Percentiles rank a stretch among this genome's conserved stretches.
Evolutionary conservation across 2,888 invertebrate genomes (phyloP).

Genomic region (Chloroclystis v-ata): DNA sequence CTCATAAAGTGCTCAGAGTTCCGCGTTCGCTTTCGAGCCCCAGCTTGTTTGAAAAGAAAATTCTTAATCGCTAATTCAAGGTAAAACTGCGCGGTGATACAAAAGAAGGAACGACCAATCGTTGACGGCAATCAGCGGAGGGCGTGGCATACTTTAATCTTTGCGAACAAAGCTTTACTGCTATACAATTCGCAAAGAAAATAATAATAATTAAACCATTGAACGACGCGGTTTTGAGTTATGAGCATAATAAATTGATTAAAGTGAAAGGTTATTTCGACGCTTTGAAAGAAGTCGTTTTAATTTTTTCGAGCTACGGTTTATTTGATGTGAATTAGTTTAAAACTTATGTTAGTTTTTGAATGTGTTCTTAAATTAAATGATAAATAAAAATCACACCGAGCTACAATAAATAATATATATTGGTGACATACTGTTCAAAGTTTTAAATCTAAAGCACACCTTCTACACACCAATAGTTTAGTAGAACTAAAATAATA

Average conservation of each 20-base stretch:
- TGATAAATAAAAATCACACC: neutral
- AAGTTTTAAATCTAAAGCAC: too few relatives aligned
- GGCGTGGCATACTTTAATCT: conserved; percentile 65
- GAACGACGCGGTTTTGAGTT: conserved; percentile 35
- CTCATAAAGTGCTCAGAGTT: conserved; percentile 8
- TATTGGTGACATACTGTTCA: too few relatives aligned
- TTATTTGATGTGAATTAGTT: too few relatives aligned
- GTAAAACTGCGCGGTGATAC: conserved; percentile 63
- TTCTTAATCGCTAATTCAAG: conserved; percentile 55
- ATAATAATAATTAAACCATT: conserved; percentile 58
- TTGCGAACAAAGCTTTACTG: conserved; percentile 53
- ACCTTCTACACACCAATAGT: too few relatives aligned
- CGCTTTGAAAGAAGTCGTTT: neutral
- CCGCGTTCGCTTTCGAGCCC: conserved; percentile 13
- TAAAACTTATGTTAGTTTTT: neutral
- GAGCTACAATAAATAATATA: too few relatives aligned
- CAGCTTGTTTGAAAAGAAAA: conserved; percentile 24
- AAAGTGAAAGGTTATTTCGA: conserved; percentile 1
- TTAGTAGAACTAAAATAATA: too few relatives aligned
- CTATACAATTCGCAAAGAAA: conserved; percentile 57
- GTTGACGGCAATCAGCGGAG: conserved; percentile 45
- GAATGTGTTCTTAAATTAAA: too few relatives aligned
- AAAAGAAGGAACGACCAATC: conserved; percentile 65
- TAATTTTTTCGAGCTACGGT: neutral
- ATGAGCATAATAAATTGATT: conserved; percentile 31